Base-by-base conservation (phyloP, 2,113 vertebrate genomes). In the Dascyllus trimaculatus region DNA sequence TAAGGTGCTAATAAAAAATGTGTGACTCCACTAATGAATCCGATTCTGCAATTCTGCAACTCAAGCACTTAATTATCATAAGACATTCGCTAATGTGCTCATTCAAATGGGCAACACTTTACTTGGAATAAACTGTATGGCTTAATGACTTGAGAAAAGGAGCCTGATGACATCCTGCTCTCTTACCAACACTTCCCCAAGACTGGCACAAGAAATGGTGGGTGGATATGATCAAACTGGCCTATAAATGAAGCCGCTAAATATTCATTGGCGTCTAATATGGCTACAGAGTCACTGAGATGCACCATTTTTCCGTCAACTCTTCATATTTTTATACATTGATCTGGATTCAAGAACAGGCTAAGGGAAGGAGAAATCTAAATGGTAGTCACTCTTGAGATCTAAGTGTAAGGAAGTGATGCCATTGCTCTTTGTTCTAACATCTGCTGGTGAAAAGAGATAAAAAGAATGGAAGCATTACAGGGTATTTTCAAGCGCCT, bases 61-160 rank as follows among this genome's bases (percentile, higher is more conserved):
- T 94, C 88, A 93, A 93, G 93, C 92, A 90, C 90, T 92, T 92
- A 93, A 94, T 94, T 93, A 94, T 94, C 92, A 94, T 93, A 91
- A 93, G 88, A 91, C 86, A 91, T 91, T 90, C 57, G 69, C 84
- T 93, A 93, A 93, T 93, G 90, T 90, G 86, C 89, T 88, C 90
- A 88, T 93, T 93, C 90, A 88, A 91, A 92, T 88, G 88, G 93
- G 89, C 75, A 91, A 87, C 91, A 91, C 89, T 92, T 94, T 90
- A 80, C 90, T 90, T 84, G 89, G 91, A 92, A 91, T 89, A 93
- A 93, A 93, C 89, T 89, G 85, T 90, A 91, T 74, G 75, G 81
- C 84, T 92, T 92, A 94, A 93, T 93, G 90, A 92, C 88, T 93
- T 91, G 89, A 94, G 86, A 91, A 93, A 93, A 93, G 88, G 90